Evolutionary conservation across 2,797 vertebrate genomes (phyloP).

Genomic region (Acropternis orthonyx): DNA sequence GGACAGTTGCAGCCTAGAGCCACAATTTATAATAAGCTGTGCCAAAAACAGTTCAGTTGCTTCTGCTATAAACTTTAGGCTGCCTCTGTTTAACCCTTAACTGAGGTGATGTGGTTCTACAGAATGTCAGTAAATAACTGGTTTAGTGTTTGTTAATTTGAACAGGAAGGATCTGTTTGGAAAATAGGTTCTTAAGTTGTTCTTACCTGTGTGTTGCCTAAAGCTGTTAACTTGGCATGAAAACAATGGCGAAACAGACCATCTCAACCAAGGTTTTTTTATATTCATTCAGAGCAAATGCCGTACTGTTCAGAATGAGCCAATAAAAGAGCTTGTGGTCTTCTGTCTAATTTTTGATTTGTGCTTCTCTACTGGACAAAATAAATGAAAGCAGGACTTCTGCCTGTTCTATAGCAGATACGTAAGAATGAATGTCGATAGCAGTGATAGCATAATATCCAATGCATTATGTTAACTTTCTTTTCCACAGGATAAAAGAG

Average conservation of each 20-base stretch:
- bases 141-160: not conserved
- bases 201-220: not conserved
- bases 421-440: rapidly evolving
- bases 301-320: not conserved
- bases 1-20: conserved; percentile 51
- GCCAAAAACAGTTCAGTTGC: not conserved
- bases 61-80: conserved; percentile 21
- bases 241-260: not conserved
- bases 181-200: not conserved
- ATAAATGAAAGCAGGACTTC: not conserved
- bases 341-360: not conserved
- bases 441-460: not conserved
- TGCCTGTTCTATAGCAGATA: not conserved
- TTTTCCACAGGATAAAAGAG: not conserved
- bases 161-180: not conserved
- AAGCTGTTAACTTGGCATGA: not conserved
- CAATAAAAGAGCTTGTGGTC: not conserved
- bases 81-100: conserved; percentile 7
- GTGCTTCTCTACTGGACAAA: not conserved
- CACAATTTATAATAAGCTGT: conserved; percentile 17
- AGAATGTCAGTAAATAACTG: not conserved
- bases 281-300: not conserved
- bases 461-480: not conserved
- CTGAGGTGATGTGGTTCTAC: not conserved
- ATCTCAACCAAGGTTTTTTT: not conserved